Conservation (phyloP, 2,797 vertebrate genomes). For the Rhinoraja longicauda region DNA sequence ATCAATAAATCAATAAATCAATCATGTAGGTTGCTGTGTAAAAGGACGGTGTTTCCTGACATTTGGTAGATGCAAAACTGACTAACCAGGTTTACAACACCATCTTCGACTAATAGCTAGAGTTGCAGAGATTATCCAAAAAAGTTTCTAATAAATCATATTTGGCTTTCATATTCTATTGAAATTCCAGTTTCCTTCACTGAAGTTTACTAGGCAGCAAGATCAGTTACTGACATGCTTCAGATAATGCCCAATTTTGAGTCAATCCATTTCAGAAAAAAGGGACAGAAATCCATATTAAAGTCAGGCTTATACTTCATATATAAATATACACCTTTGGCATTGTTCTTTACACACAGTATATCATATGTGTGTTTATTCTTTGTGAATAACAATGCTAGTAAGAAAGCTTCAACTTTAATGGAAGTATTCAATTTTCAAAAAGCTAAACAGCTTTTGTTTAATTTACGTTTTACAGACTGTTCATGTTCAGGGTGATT, state of each 20-base stretch:
- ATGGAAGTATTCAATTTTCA: neutral
- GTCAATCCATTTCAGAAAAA: neutral
- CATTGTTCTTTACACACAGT: neutral
- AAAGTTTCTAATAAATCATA: neutral
- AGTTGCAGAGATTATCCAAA: neutral
- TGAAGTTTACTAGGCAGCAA: too few relatives aligned
- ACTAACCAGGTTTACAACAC: neutral
- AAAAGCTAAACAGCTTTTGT: neutral
- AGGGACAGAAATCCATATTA: neutral
- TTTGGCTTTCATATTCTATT: neutral
- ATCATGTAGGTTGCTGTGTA: neutral
- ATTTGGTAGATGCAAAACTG: neutral
- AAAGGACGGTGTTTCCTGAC: neutral
- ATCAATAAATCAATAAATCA: too few relatives aligned
- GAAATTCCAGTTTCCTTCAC: neutral
- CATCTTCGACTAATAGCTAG: neutral
- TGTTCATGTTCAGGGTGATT: neutral
- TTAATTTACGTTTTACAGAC: neutral
- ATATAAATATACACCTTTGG: neutral
- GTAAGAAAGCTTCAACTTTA: neutral
- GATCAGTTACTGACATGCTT: neutral
- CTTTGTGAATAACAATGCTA: neutral
- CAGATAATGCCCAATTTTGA: neutral
- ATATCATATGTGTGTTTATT: neutral
- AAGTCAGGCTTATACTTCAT: neutral